These are phyloP conservation scores for Halcyon smyrnensis DNA, from an alignment of 2,797 vertebrate genomes.

Conservation along the genomic window DNA sequence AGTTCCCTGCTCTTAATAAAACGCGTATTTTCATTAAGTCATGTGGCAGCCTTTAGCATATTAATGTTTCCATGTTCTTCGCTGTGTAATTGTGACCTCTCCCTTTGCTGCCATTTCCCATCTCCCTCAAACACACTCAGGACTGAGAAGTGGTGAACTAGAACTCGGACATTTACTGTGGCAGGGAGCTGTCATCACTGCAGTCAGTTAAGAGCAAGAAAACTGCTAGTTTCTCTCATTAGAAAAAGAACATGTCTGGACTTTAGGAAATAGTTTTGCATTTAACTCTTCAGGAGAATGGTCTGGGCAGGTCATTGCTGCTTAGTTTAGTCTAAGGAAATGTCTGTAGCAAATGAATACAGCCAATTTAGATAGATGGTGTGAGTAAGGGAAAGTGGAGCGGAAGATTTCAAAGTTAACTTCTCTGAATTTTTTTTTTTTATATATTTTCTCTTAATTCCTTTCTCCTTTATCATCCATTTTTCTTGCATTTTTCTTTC, in stretches of 20 bases:
- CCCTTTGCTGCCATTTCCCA: neutral
- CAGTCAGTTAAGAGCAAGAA: neutral
- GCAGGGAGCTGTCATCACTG: neutral
- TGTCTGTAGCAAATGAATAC: neutral
- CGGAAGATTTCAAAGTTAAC: neutral
- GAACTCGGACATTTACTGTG: neutral
- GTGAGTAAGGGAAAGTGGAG: neutral
- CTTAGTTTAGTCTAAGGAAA: neutral
- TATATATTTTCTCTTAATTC: neutral
- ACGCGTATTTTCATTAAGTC: neutral
- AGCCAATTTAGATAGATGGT: neutral
- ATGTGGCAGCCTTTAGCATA: neutral
- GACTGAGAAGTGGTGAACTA: neutral
- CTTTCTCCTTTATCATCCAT: neutral
- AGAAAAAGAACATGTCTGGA: neutral
- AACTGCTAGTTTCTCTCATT: neutral
- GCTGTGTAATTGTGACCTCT: neutral
- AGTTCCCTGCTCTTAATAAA: neutral
- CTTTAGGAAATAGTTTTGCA: neutral
- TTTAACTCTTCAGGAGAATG: neutral
- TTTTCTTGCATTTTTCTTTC: constrained; percentile 1
- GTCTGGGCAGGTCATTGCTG: neutral
- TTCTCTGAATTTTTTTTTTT: neutral
- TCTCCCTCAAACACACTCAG: neutral
- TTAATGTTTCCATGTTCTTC: neutral